These are phyloP conservation scores for Acanthopagrus latus DNA, from an alignment of 2,797 vertebrate species.

Conservation along the genomic window DNA sequence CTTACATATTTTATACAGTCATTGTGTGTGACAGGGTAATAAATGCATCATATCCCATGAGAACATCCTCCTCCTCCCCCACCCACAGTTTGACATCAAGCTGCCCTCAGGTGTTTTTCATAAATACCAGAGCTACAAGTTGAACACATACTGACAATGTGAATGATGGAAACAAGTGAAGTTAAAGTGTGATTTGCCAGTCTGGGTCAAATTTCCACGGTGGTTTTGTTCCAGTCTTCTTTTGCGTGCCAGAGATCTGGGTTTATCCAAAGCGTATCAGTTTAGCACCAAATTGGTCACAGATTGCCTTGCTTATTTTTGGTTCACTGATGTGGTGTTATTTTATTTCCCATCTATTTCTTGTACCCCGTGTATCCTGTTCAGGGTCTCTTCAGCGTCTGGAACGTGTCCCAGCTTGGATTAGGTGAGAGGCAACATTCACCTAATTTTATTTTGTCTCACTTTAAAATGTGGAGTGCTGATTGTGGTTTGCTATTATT, in stretches of 20 bases:
- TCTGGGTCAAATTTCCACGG: slow-evolving; percentile 3
- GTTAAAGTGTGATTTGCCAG: slow-evolving; percentile 9
- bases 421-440: background rate
- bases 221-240: background rate
- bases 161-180: slow-evolving; percentile 14
- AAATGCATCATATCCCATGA: background rate
- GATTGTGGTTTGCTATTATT: background rate
- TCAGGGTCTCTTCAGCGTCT: background rate
- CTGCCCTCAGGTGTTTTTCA: slow-evolving; percentile 3
- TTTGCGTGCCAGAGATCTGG: background rate
- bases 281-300: slow-evolving; percentile 11
- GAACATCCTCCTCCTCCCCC: background rate
- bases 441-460: background rate
- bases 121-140: background rate
- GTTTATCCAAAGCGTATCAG: slow-evolving; percentile 8
- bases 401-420: background rate
- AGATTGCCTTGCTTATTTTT: slow-evolving; percentile 9
- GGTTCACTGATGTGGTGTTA: slow-evolving; percentile 10
- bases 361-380: background rate
- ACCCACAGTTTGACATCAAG: background rate
- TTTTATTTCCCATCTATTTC: slow-evolving; percentile 7
- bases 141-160: background rate
- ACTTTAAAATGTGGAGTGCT: slow-evolving; percentile 3
- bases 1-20: background rate
- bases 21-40: background rate